Percentiles rank a stretch among this genome's conserved stretches.
Conservation (phyloP, 2,113 vertebrate species). For the Nyctibius bracteatus region DNA sequence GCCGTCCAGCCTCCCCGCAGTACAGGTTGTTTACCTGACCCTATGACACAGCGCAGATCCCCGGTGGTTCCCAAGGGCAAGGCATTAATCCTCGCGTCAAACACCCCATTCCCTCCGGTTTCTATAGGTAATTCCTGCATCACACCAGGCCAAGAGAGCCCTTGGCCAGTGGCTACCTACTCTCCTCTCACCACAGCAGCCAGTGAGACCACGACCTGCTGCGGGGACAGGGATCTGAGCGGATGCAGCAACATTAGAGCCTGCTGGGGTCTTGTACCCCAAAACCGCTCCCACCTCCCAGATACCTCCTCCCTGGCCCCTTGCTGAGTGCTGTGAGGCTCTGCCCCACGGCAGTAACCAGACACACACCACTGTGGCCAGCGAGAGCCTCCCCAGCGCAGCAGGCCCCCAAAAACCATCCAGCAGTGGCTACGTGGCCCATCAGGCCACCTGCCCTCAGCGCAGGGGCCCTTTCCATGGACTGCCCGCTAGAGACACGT, state of each 20-base stretch:
- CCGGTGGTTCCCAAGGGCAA: background rate
- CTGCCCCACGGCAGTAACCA: background rate
- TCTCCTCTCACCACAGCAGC: background rate
- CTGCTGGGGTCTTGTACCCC: background rate
- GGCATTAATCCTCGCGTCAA: background rate
- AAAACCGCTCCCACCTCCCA: background rate
- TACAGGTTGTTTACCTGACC: background rate
- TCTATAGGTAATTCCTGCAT: background rate
- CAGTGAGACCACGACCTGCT: rapidly evolving
- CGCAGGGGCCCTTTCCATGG: background rate
- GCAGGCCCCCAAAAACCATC: background rate
- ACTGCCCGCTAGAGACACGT: rapidly evolving
- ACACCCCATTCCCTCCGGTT: background rate
- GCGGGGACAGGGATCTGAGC: background rate
- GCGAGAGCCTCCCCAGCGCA: background rate
- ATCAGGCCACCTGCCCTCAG: background rate
- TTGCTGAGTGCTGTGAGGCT: background rate
- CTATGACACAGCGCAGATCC: rapidly evolving
- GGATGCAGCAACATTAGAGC: background rate
- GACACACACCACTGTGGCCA: rapidly evolving
- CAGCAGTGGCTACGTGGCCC: rapidly evolving
- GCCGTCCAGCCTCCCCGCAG: background rate
- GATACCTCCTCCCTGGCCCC: background rate
- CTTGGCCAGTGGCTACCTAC: background rate
- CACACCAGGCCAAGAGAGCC: background rate